Evolutionary conservation across 2,888 invertebrate genomes (phyloP), one percentile per base, ranked within the genome.

Genomic region (Oligia strigilis): DNA sequence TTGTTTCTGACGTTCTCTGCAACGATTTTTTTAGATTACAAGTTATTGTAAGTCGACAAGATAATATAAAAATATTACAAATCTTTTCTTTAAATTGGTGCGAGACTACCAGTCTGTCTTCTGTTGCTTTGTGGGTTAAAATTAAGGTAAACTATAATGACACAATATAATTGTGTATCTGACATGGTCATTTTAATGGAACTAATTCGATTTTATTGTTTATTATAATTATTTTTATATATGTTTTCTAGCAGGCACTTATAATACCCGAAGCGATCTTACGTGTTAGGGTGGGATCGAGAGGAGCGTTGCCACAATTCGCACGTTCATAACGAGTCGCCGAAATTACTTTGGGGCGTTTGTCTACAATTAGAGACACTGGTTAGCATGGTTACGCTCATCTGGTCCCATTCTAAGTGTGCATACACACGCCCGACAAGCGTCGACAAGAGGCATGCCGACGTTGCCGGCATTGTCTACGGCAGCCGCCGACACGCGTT

Each of bases 1-100:
- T 84, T 80, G 40, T 84, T 71, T 87, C 65, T 81, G 69, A 82
- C 65, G 77, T 83, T 86, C 76, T 85, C 81, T 85, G 83, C 86
- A 77, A 85, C 60, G 76, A 4, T 78, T 84, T 74, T 78, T 82
- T 80, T 65, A 73, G 55, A 74, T 78, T 71, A 55, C 70, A 60
- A 74, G 78, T 66, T 85, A 71, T 75, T 83, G 71, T 82, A 82
- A 83, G 82, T 82, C 82, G 75, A 81, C 49, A 60, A 72, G 65
- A 52, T 72, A 36, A 55, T 75, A n/a, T 55, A 55, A 46, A 78
- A 58, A 14, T 40, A 14, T 40, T 64, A 29, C 17, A 8, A 13
- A 29, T 40, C 6, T 58, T 49, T 17, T 58, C 1, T 60, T 55
- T 19, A 14, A 36, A 29, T 58, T 11, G 1, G 23, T 23, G 19